Evolutionary conservation across 2,113 vertebrate genomes (phyloP).

Genomic region (Thalassarche chlororhynchos): DNA sequence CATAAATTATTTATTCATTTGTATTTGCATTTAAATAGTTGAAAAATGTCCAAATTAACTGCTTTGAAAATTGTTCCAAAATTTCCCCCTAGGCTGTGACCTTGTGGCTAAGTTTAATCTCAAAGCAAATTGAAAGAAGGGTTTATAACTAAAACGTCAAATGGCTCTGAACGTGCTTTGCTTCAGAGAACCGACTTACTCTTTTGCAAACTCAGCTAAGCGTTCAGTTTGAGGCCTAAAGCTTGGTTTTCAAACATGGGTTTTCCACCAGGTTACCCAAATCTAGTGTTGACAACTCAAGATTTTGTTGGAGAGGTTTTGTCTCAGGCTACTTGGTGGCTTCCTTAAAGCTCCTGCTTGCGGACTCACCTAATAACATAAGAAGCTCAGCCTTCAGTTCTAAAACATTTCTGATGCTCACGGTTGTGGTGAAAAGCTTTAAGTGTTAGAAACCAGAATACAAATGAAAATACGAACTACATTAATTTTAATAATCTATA

Average conservation of each 20-base stretch:
- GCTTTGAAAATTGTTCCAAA: conserved; percentile 35
- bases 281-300: not conserved
- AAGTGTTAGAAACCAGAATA: not conserved
- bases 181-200: not conserved
- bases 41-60: conserved; percentile 10
- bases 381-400: not conserved
- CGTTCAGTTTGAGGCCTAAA: rapidly evolving
- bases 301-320: not conserved
- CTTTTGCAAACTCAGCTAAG: not conserved
- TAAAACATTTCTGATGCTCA: not conserved
- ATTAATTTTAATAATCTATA: not conserved
- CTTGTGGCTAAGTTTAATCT: conserved; percentile 14
- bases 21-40: conserved; percentile 27
- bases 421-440: not conserved
- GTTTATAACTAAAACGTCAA: not conserved
- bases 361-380: rapidly evolving
- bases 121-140: not conserved
- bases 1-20: conserved; percentile 65
- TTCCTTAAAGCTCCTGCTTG: not conserved
- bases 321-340: not conserved
- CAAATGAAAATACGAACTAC: not conserved
- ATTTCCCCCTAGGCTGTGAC: not conserved
- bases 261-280: not conserved
- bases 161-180: not conserved
- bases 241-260: not conserved